A percentile compares a stretch with the other conserved stretches of the same genome.
Evolutionary conservation across 2,113 vertebrate genomes (phyloP).

Genomic region (Polypterus senegalus): DNA sequence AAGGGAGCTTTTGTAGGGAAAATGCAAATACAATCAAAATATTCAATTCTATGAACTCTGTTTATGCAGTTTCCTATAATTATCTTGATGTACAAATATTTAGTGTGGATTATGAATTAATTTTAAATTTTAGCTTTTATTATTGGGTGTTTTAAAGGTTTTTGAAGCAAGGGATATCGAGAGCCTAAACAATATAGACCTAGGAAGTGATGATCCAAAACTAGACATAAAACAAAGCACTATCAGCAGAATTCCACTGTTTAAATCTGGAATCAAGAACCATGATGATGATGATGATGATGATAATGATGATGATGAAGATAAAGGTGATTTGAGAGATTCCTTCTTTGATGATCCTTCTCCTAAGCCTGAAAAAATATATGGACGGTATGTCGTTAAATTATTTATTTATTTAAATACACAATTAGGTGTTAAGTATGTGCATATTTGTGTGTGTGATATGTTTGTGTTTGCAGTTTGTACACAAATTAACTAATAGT

Average conservation of each 20-base stretch:
- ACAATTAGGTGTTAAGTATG: no score
- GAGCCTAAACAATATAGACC: neutral
- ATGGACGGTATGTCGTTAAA: slow-evolving; percentile 54
- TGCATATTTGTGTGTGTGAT: no score
- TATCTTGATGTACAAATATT: neutral
- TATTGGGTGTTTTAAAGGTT: slow-evolving; percentile 26
- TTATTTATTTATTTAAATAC: no score
- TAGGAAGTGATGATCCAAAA: no score
- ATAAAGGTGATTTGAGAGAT: slow-evolving; percentile 49
- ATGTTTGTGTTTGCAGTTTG: no score
- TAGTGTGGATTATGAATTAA: neutral
- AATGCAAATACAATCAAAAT: no score
- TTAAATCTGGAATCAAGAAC: no score
- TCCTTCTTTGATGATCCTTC: slow-evolving; percentile 92
- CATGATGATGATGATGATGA: slow-evolving; percentile 18
- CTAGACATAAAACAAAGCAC: no score
- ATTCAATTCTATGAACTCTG: no score
- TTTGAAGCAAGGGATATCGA: slow-evolving; percentile 41
- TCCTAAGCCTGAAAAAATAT: slow-evolving; percentile 71
- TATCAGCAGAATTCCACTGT: no score
- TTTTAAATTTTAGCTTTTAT: neutral
- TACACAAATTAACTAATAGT: no score
- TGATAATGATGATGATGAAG: slow-evolving; percentile 50
- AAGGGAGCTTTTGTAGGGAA: no score
- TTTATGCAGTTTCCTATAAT: neutral